Evolutionary conservation across 2,888 invertebrate species (phyloP).

Genomic region (Chloroclysta siterata): DNA sequence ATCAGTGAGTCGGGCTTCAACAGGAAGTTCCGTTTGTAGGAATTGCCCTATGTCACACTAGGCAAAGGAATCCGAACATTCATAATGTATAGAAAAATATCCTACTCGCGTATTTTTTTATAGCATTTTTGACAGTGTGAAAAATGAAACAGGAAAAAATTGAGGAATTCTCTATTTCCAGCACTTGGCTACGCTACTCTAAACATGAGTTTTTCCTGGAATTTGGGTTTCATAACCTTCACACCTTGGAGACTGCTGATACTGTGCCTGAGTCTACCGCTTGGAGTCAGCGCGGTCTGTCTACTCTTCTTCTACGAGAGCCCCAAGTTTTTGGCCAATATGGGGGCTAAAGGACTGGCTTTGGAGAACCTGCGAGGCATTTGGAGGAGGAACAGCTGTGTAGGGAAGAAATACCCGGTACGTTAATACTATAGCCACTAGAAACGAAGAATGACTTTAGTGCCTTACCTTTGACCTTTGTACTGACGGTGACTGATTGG

Average conservation of each 20-base stretch:
- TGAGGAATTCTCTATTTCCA: constrained; percentile 3
- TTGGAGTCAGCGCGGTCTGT: constrained; percentile 81
- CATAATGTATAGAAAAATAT: too few species aligned
- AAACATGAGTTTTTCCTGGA: constrained; percentile 37
- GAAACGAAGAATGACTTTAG: too few species aligned
- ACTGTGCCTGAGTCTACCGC: constrained; percentile 78
- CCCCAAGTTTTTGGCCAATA: constrained; percentile 88
- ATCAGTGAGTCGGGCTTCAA: too few species aligned
- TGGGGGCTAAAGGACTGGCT: constrained; percentile 84
- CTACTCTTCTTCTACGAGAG: constrained; percentile 87
- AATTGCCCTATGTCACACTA: too few species aligned
- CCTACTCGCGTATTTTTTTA: too few species aligned
- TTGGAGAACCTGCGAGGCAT: constrained; percentile 82
- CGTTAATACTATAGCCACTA: constrained; percentile 19
- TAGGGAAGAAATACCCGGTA: constrained; percentile 45
- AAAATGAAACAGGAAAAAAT: too few species aligned
- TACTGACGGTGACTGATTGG: too few species aligned
- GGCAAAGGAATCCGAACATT: too few species aligned
- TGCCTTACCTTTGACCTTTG: too few species aligned
- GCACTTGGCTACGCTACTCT: constrained; percentile 26
- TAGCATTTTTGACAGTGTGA: too few species aligned
- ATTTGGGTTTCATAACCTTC: constrained; percentile 50
- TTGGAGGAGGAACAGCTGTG: constrained; percentile 79
- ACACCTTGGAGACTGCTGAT: constrained; percentile 60
- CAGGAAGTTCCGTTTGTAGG: too few species aligned